Base-by-base conservation (phyloP, 2,113 vertebrate genomes). In the Ancistrus triradiatus region DNA sequence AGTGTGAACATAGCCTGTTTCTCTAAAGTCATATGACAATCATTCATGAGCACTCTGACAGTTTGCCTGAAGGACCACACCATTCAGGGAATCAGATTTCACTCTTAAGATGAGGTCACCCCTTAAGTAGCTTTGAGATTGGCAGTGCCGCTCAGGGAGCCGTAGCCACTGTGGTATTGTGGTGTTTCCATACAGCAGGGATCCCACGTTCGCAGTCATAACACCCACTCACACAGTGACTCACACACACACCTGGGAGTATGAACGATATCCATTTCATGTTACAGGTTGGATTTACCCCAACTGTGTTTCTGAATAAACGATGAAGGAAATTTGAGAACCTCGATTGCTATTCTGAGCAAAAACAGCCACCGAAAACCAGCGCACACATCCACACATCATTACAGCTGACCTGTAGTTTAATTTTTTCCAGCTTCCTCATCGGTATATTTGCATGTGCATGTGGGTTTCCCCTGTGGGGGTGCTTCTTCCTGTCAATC, bases 321-420 rank as follows among this genome's bases (percentile, higher is more conserved):
- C 3, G 7, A 3, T 31, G 3, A 31, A 31, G 27, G 27, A 31
- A 31, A 31, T 31, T 7, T 7, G 3, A 31, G 27, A 31, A 4
- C 3, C 7, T 31, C 2, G 28, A 51, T 28, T 15, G 14, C 2
- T 31, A 53, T 7, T 52, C n/a, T 31, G n/a, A 49, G 19, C 31
- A 27, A 62, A 37, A 37, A 38, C 42, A 48, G 15, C 28, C 46
- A 50, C 46, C 35, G 27, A 51, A 51, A 37, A 50, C n/a, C n/a
- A n/a, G n/a, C n/a, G n/a, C n/a, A n/a, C n/a, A n/a, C n/a, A n/a
- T n/a, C n/a, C n/a, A n/a, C n/a, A n/a, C n/a, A n/a, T n/a, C 37
- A 8, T 22, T 22, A 49, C 19, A 49, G 21, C 13, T 49, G 22
- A 25, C 21, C 21, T 48, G 18, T 47, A 7, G 44, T 14, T 25